Conservation (phyloP, 2,888 invertebrate genomes). For the Campoplex capitator region DNA sequence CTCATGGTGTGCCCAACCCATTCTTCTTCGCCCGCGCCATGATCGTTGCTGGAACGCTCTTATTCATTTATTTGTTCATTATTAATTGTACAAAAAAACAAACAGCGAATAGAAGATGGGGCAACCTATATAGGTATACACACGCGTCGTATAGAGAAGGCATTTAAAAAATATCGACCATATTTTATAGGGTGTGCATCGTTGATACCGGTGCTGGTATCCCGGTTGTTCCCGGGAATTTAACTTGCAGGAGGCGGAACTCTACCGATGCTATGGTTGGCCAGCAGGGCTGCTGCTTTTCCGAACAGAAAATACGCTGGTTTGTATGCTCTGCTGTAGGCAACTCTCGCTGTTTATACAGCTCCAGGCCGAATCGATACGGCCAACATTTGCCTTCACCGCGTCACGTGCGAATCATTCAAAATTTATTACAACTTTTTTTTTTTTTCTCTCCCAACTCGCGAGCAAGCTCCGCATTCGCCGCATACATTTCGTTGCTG, state of each 20-base stretch:
- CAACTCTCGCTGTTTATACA: constrained; percentile 10
- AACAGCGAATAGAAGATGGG: not conserved
- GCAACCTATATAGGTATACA: too few species aligned
- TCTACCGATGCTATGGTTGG: constrained; percentile 11
- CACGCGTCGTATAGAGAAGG: too few species aligned
- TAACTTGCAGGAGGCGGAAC: constrained; percentile 33
- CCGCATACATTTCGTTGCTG: not conserved
- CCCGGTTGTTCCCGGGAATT: constrained; percentile 23
- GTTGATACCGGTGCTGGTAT: constrained; percentile 10
- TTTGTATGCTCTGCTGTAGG: constrained; percentile 17
- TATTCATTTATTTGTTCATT: not conserved
- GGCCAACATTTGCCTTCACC: constrained; percentile 56
- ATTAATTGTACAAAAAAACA: not conserved
- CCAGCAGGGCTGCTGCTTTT: not conserved
- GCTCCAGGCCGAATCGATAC: constrained; percentile 46
- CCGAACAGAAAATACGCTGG: constrained; percentile 25
- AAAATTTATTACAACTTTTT: constrained; percentile 51
- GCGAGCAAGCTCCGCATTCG: not conserved
- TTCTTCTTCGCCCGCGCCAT: not conserved
- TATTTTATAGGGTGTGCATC: constrained; percentile 14
- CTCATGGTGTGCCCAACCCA: not conserved
- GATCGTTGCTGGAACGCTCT: not conserved
- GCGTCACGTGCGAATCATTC: constrained; percentile 30
- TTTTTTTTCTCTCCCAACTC: constrained; percentile 9
- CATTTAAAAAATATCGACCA: not conserved